Evolutionary conservation across 1,140 invertebrate species (phyloP), one percentile per base, ranked within the genome.

Genomic region (Bemisia tabaci): DNA sequence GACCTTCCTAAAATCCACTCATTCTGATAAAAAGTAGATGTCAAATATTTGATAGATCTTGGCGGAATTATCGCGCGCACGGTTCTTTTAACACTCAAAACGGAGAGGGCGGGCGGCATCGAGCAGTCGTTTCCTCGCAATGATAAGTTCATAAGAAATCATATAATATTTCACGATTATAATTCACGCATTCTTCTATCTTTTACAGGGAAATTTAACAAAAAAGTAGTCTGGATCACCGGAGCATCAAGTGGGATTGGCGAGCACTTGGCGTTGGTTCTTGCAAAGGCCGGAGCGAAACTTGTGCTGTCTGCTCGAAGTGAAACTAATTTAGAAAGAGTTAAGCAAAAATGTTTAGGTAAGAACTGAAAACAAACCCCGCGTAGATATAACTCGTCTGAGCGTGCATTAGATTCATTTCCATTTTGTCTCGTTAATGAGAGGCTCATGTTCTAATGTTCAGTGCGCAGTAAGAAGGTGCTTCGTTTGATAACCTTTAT

Each of bases 221-320:
- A 83, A 0, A 87, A 92, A 78, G 89, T 94, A 2, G 84, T 92
- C 1, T 95, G 92, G 88, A 88, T 95, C 71, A 93, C 89, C 1
- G 74, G 93, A 59, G 89, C 91, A 12, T 94, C 91, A 0, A 91
- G 89, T 79, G 92, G 93, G 23, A 94, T 95, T 71, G 93, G 93
- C 17, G 88, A 92, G 78, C 75, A 83, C 68, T 75, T 92, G 62
- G 89, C 91, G 0, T 81, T 89, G 66, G 81, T 82, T 26, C 77
- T 94, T 39, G 88, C 91, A 2, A 82, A 81, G 71, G 77, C 80
- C 69, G 87, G 86, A 12, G 87, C 85, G 21, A 86, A 86, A 74
- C 73, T 95, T 24, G 82, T 90, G 12, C 74, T 95, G 12, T 86
- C 89, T n/a, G 90, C 92, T 1, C 81, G 91, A 48, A 82, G 87